Evolutionary conservation across 2,797 vertebrate genomes (phyloP).

Genomic region (Anguilla marmorata): DNA sequence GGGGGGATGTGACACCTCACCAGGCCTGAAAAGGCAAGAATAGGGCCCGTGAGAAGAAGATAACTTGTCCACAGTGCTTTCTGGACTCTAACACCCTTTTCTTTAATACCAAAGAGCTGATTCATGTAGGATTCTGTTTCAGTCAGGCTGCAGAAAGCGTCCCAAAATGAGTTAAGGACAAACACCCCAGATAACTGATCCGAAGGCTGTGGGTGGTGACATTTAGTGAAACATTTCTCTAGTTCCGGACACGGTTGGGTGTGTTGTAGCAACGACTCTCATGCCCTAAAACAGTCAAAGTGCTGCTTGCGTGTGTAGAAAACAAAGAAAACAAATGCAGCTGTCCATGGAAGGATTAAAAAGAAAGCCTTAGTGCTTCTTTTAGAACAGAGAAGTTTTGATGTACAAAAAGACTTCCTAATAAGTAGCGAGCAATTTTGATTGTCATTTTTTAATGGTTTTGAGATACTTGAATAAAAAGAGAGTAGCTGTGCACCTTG

Average conservation of each 20-base stretch:
- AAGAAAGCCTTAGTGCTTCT: background rate
- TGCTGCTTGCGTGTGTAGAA: background rate
- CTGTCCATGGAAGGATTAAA: background rate
- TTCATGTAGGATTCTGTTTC: background rate
- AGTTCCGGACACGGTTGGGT: background rate
- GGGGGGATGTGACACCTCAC: conserved; percentile 41
- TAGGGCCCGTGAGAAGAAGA: background rate
- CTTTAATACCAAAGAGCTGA: background rate
- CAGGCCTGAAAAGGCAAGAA: background rate
- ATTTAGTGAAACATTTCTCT: background rate
- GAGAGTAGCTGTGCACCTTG: background rate
- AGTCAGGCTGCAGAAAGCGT: background rate
- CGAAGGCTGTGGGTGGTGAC: background rate
- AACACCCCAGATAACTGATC: background rate
- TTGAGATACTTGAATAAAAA: background rate
- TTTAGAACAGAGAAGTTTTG: background rate
- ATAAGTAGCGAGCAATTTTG: background rate
- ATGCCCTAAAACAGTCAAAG: background rate
- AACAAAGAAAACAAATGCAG: background rate
- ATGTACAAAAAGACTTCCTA: background rate
- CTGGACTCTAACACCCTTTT: background rate
- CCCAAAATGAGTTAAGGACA: background rate
- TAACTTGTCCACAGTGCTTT: background rate
- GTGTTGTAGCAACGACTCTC: background rate
- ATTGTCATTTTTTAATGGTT: background rate